phyloP scores from a whole-genome alignment of 2,113 vertebrate genomes.

The Columba livia region DNA sequence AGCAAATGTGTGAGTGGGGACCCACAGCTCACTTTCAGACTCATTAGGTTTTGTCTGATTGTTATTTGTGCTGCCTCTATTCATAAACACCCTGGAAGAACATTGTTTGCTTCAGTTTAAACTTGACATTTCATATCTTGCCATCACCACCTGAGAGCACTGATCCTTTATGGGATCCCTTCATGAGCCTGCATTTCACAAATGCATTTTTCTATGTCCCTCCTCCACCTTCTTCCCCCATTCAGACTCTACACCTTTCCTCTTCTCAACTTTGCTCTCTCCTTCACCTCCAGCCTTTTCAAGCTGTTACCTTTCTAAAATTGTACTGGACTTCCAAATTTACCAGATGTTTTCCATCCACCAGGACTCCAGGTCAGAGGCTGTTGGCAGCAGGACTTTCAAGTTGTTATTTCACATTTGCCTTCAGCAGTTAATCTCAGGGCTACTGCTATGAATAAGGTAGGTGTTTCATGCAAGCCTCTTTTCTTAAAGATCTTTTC shows the following conservation, averaged over 20 bases:
- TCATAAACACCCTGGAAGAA: background rate
- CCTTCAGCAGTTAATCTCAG: background rate
- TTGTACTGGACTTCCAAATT: background rate
- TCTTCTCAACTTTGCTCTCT: background rate
- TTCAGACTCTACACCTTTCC: background rate
- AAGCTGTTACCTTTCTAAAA: slow-evolving; percentile 40
- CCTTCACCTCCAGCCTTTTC: slow-evolving; percentile 11
- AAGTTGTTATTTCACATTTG: background rate
- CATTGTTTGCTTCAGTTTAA: background rate
- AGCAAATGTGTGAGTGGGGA: background rate
- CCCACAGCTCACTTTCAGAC: background rate
- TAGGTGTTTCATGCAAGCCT: background rate
- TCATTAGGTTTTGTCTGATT: background rate
- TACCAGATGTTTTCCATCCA: slow-evolving; percentile 12
- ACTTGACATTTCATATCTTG: background rate
- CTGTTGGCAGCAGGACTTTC: background rate
- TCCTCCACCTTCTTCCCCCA: background rate
- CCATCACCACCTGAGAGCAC: background rate
- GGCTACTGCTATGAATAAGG: background rate
- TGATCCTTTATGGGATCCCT: background rate
- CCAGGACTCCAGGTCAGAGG: background rate
- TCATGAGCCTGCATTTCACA: background rate
- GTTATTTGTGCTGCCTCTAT: background rate
- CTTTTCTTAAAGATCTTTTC: background rate
- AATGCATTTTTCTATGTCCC: background rate